Evolutionary conservation across 2,113 vertebrate genomes (phyloP).

Genomic region (Tor tambroides): DNA sequence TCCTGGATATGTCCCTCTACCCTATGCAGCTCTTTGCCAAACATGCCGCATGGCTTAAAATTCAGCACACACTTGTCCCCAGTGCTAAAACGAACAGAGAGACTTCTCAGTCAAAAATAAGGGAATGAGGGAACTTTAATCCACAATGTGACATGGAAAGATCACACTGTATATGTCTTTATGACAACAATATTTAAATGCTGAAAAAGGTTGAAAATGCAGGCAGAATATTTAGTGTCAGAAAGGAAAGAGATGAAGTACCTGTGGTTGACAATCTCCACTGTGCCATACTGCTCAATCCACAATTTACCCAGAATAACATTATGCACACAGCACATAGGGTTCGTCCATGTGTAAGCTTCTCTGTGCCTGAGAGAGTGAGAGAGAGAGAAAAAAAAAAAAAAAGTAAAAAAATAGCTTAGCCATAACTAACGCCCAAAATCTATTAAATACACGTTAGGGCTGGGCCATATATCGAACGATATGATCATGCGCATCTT

Average conservation of each 20-base stretch:
- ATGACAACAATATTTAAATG: neutral
- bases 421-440: neutral
- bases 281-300: constrained; percentile 92
- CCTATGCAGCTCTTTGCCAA: constrained; percentile 94
- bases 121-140: neutral
- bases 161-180: neutral
- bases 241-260: constrained; percentile 60
- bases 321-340: constrained; percentile 95
- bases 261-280: constrained; percentile 97
- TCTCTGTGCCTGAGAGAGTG: constrained; percentile 82
- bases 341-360: constrained; percentile 95
- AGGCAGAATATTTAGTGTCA: neutral
- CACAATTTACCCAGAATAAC: constrained; percentile 96
- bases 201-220: neutral
- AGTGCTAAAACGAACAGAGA: constrained; percentile 75
- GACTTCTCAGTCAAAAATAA: constrained; percentile 38
- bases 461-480: too few relatives aligned
- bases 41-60: constrained; percentile 68
- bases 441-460: too few relatives aligned
- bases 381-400: neutral
- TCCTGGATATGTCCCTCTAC: constrained; percentile 96
- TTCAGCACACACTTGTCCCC: constrained; percentile 72
- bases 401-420: neutral
- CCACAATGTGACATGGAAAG: neutral
- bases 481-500: too few relatives aligned